Evolutionary conservation across 1,140 invertebrate genomes (phyloP), one percentile per base, ranked within the genome.

Genomic region (Ips nitidus): DNA sequence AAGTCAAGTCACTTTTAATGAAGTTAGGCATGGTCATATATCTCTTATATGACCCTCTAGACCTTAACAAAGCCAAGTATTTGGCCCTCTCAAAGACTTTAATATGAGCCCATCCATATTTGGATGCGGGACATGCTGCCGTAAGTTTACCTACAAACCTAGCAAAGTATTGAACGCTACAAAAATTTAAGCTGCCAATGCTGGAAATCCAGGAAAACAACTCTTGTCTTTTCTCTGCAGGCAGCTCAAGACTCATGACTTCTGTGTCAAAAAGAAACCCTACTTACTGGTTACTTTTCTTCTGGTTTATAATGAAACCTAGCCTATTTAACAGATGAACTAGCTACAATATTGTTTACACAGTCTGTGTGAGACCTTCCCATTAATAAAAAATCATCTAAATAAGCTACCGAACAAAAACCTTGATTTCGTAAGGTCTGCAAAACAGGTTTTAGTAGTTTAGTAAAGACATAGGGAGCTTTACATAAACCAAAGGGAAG

Each of bases 341-440:
- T 22, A 22, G 22, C 22, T 22, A 22, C 22, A 53, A 65, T 38
- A 65, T 53, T 61, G 8, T 22, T 7, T 22, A 22, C 2, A 52
- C 45, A 53, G 37, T 53, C 41, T 43, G 3, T n/a, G 3, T n/a
- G 3, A 6, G 43, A n/a, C 3, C 37, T 61, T 4, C 58, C 53
- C 5, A 71, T 5, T 42, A 67, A 42, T n/a, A 72, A 36, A 36
- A 65, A 57, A 52, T 74, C 71, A 60, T 74, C 69, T 6, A 71
- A 37, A 60, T 71, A 73, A 7, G 59, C 59, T 6, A 74, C 57
- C 47, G 66, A 69, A 41, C 66, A 1, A 7, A 62, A 47, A 39
- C 55, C 56, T 41, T 66, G 60, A 2, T 38, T 37, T 38, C 72
- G n/a, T n/a, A 73, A 45, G 36, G 69, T 52, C 55, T 39, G 6